phyloP scores from a whole-genome alignment of 2,797 vertebrate species.

The Bovichtus variegatus region DNA sequence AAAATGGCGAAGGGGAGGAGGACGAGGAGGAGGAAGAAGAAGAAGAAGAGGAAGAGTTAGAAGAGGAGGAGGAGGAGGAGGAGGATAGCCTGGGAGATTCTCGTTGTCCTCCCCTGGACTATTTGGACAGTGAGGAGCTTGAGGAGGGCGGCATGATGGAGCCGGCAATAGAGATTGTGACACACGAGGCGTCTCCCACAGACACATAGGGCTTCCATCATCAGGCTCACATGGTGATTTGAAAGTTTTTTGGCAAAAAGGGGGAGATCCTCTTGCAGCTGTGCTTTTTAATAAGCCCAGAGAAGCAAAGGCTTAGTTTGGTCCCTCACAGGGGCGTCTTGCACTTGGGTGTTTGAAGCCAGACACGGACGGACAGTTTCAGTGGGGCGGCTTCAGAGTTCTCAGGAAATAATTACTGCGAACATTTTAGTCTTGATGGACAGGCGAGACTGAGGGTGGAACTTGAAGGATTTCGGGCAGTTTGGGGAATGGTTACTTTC shows the following conservation, averaged over 20 bases:
- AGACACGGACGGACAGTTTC: conserved; percentile 79
- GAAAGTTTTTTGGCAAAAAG: conserved; percentile 69
- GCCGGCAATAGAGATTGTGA: conserved; percentile 89
- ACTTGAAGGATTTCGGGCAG: conserved; percentile 84
- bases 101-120: conserved; percentile 75
- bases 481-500: conserved; percentile 73
- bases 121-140: conserved; percentile 71
- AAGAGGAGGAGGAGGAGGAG: conserved; percentile 87
- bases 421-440: conserved; percentile 87
- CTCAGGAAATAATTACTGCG: conserved; percentile 93
- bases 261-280: conserved; percentile 83
- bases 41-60: conserved; percentile 61
- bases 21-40: conserved; percentile 60
- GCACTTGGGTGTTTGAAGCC: conserved; percentile 92
- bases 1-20: conserved; percentile 86
- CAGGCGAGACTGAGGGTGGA: conserved; percentile 76
- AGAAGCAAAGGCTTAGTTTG: conserved; percentile 80
- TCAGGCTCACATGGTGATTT: conserved; percentile 70
- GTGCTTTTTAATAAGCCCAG: conserved; percentile 86
- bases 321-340: conserved; percentile 83
- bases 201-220: conserved; percentile 90
- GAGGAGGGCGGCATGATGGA: conserved; percentile 80
- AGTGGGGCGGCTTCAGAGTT: conserved; percentile 85
- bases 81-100: conserved; percentile 88
- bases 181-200: conserved; percentile 92